Evolutionary conservation across 1,140 invertebrate genomes (phyloP).

Genomic region (Sinella curviseta): DNA sequence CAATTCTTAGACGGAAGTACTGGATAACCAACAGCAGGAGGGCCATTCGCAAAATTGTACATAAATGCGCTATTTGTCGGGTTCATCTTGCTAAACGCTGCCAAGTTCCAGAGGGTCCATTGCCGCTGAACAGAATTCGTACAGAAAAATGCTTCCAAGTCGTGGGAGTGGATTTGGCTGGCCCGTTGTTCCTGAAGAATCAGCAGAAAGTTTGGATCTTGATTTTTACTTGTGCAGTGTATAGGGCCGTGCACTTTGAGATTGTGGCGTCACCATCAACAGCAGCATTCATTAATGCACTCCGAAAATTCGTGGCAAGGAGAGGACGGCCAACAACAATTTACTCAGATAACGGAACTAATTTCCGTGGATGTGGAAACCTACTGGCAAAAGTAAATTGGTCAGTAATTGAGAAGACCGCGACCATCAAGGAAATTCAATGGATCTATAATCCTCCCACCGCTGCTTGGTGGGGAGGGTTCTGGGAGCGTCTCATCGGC

Average conservation of each 20-base stretch:
- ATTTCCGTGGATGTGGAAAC: background rate
- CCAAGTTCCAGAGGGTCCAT: background rate
- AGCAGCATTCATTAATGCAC: background rate
- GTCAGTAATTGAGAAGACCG: background rate
- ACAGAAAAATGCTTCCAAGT: background rate
- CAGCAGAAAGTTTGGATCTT: background rate
- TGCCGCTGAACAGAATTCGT: background rate
- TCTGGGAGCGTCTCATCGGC: background rate
- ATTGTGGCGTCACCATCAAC: background rate
- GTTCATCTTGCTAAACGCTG: background rate
- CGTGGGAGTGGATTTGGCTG: conserved; percentile 6
- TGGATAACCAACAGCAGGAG: background rate
- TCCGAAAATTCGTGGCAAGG: background rate
- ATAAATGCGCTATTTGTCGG: background rate
- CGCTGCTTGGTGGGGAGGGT: background rate
- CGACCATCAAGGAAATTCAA: background rate
- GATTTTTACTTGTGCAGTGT: conserved; percentile 1
- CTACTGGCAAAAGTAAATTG: background rate
- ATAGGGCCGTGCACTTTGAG: background rate
- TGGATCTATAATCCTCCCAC: background rate
- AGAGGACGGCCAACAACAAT: background rate
- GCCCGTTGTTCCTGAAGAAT: background rate
- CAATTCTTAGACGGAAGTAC: background rate
- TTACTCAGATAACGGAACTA: conserved; percentile 2
- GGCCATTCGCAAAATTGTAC: background rate